Conservation (phyloP, 2,113 vertebrate genomes). For the Dicentrarchus labrax region DNA sequence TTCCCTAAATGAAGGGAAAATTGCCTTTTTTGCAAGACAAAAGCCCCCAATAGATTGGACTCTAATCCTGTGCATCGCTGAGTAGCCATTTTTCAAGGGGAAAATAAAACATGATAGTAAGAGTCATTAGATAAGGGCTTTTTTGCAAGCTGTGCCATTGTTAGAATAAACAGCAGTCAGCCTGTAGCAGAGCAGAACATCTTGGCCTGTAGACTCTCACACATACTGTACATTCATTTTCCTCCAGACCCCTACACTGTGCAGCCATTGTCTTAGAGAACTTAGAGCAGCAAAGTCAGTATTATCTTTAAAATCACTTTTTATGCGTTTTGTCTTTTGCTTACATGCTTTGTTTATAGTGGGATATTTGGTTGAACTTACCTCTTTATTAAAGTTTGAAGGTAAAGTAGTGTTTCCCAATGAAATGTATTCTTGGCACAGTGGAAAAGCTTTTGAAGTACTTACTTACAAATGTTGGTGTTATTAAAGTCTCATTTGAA, state of each 20-base stretch:
- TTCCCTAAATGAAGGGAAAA: slow-evolving; percentile 64
- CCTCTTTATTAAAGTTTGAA: slow-evolving; percentile 12
- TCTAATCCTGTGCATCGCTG: slow-evolving; percentile 71
- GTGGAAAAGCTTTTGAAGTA: slow-evolving; percentile 21
- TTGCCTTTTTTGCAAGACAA: slow-evolving; percentile 66
- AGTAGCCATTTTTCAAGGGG: slow-evolving; percentile 69
- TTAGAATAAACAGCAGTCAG: slow-evolving; percentile 57
- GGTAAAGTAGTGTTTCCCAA: neutral
- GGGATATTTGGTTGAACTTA: slow-evolving; percentile 7
- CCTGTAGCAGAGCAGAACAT: slow-evolving; percentile 44
- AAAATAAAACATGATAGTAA: slow-evolving; percentile 73
- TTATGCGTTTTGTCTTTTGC: neutral
- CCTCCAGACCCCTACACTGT: slow-evolving; percentile 9
- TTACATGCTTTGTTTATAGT: slow-evolving; percentile 8
- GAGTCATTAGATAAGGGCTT: slow-evolving; percentile 70
- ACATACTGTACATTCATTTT: slow-evolving; percentile 19
- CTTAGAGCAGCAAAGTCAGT: slow-evolving; percentile 15
- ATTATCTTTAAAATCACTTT: slow-evolving; percentile 38
- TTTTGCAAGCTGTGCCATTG: slow-evolving; percentile 58
- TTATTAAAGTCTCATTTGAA: slow-evolving; percentile 50
- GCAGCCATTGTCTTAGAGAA: slow-evolving; percentile 30
- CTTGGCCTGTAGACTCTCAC: slow-evolving; percentile 36
- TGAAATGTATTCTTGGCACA: slow-evolving; percentile 35
- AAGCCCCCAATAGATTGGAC: slow-evolving; percentile 63
- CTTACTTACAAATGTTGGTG: slow-evolving; percentile 28